Percentiles rank a stretch among this genome's conserved stretches.
Conservation (phyloP, 2,797 vertebrate species). For the Scolopax bukidnonensis region DNA sequence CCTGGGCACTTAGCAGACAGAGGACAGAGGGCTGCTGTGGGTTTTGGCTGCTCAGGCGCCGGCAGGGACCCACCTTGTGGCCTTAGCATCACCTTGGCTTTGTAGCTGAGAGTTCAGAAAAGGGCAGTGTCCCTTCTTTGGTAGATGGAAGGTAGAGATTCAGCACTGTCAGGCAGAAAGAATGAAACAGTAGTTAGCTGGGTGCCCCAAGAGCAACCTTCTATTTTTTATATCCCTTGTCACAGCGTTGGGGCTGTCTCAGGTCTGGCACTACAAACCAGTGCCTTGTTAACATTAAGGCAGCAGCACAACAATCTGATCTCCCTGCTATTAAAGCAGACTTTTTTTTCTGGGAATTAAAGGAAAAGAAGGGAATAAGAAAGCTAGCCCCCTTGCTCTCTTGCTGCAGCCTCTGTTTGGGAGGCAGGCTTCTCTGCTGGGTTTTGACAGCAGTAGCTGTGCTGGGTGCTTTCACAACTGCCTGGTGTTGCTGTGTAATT, state of each 20-base stretch:
- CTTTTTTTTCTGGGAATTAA: not conserved
- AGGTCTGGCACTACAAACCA: not conserved
- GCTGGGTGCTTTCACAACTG: not conserved
- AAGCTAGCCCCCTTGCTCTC: not conserved
- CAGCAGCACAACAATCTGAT: not conserved
- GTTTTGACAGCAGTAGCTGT: not conserved
- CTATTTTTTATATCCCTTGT: not conserved
- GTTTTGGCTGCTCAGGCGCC: rapidly evolving
- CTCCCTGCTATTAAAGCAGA: not conserved
- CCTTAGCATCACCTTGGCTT: rapidly evolving
- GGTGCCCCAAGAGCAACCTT: not conserved
- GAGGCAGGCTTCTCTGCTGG: not conserved
- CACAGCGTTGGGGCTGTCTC: not conserved
- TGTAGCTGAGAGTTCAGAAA: not conserved
- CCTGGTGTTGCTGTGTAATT: not conserved
- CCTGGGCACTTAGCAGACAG: not conserved
- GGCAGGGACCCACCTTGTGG: not conserved
- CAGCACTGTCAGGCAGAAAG: not conserved
- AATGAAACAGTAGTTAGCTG: not conserved
- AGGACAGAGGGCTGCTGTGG: not conserved
- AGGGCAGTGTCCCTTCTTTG: not conserved
- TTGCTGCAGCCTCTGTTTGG: not conserved
- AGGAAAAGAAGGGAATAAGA: not conserved
- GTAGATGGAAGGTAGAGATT: not conserved
- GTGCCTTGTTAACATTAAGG: not conserved